Evolutionary conservation across 2,888 invertebrate genomes (phyloP), one percentile per base, ranked within the genome.

Genomic region (Gasteruption jaculator): DNA sequence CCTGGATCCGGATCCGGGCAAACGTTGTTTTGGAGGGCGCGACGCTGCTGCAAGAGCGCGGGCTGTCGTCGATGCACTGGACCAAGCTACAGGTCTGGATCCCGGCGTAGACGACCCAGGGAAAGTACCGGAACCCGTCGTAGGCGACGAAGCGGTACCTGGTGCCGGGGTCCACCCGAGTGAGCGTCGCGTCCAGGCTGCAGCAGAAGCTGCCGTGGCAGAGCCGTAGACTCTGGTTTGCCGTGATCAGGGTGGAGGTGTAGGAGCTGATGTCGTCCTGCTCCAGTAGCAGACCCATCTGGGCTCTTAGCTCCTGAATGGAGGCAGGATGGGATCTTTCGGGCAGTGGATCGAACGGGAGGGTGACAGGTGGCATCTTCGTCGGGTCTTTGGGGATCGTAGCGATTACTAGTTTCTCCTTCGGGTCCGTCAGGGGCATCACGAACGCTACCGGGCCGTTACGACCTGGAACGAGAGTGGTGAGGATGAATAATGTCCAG

Each of bases 61-160:
- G 10, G 2, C 58, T 53, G 1, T 60, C 50, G 36, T 61, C 55
- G 0, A 53, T 39, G 43, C 69, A 70, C 33, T 65, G 59, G 18
- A 68, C 46, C 10, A 73, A 33, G 2, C 56, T 62, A 43, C 73
- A 73, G 2, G 60, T 47, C 26, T 63, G 57, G 20, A 61, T 45
- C 12, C 55, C 56, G 19, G 45, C 54, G 10, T 42, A 27, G 6
- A 48, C 42, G 1, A 47, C 42, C 0, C 4, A 16, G 6, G 46
- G 52, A 12, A 57, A 59, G 1, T 37, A 19, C 3, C 61, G 50
- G 1, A 45, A 31, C 1, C 69, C 72, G 36, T 64, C 57, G 43
- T 57, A 70, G 25, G 57, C 63, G 1, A 63, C 41, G 4, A 72
- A 48, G 16, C 62, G 62, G 38, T 73, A 72, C 15, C 49, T 50